Conservation (phyloP, 64 coral and sea anemone genomes). For the Anthopleura sola region DNA sequence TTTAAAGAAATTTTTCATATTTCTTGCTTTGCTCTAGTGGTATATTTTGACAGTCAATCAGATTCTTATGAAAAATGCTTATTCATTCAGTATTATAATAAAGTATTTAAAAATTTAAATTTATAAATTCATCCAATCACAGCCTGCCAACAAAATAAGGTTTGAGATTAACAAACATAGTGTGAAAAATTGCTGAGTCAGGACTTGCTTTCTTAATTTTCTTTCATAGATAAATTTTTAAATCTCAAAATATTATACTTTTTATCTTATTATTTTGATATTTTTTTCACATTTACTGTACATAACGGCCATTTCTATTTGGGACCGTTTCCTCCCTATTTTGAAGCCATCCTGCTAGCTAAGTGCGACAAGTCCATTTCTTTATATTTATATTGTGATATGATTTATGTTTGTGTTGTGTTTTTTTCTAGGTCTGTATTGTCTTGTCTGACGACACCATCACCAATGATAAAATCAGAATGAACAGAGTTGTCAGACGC, state of each 20-base stretch:
- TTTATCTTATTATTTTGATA: too few species aligned
- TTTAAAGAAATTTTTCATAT: too few species aligned
- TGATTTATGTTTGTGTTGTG: background rate
- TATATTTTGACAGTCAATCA: background rate
- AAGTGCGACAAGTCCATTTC: too few species aligned
- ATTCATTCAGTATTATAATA: slow-evolving; percentile 1
- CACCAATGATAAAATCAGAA: slow-evolving; percentile 94
- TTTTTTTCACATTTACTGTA: too few species aligned
- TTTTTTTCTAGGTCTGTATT: slow-evolving; percentile 91
- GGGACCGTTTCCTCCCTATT: too few species aligned
- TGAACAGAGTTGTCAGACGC: slow-evolving; percentile 92
- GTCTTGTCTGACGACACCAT: slow-evolving; percentile 95
- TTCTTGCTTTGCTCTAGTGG: background rate
- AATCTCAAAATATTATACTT: too few species aligned
- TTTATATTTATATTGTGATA: background rate
- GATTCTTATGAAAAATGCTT: background rate
- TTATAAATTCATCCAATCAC: background rate
- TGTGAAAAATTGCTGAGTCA: background rate
- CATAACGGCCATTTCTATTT: too few species aligned
- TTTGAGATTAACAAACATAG: background rate
- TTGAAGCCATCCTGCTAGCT: too few species aligned
- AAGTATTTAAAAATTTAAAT: background rate
- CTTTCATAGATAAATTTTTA: too few species aligned
- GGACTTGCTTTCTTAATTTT: too few species aligned
- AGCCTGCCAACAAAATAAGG: background rate